These are phyloP conservation scores for Apis florea DNA, from an alignment of 1,140 invertebrate genomes.

Conservation along the genomic window DNA sequence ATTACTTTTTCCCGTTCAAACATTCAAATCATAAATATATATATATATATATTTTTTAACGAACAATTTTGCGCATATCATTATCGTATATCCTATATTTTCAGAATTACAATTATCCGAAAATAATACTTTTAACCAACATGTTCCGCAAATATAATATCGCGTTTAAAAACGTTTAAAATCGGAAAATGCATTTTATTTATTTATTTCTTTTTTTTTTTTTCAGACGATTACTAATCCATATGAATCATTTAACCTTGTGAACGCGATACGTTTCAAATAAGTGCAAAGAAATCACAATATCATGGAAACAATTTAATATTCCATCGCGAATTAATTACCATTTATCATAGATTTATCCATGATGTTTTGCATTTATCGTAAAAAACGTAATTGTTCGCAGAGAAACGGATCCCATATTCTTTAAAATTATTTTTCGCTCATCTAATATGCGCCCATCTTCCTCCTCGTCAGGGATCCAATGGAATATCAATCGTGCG, in stretches of 20 bases:
- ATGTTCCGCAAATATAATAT: no score
- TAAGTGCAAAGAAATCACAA: not conserved
- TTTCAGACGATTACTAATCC: no score
- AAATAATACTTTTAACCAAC: no score
- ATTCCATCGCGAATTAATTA: not conserved
- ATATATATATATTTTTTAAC: no score
- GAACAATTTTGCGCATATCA: no score
- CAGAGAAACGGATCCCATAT: not conserved
- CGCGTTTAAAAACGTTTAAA: not conserved
- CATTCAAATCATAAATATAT: no score
- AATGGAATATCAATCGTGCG: not conserved
- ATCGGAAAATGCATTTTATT: not conserved
- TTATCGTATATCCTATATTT: no score
- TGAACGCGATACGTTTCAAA: not conserved
- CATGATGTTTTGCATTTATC: no score
- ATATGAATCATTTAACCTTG: conserved; percentile 39
- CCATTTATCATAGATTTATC: not conserved
- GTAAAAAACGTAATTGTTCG: not conserved
- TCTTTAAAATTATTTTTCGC: no score
- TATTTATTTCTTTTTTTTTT: not conserved
- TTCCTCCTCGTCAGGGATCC: not conserved
- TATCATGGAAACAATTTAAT: conserved; percentile 18
- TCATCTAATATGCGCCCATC: not conserved
- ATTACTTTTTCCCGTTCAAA: no score
- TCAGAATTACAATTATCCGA: no score